Percentiles rank a stretch among this genome's conserved stretches.
These are phyloP conservation scores for Ophiothrix spiculata DNA, from an alignment of 35 echinoderm and acorn worm genomes.

Conservation along the genomic window DNA sequence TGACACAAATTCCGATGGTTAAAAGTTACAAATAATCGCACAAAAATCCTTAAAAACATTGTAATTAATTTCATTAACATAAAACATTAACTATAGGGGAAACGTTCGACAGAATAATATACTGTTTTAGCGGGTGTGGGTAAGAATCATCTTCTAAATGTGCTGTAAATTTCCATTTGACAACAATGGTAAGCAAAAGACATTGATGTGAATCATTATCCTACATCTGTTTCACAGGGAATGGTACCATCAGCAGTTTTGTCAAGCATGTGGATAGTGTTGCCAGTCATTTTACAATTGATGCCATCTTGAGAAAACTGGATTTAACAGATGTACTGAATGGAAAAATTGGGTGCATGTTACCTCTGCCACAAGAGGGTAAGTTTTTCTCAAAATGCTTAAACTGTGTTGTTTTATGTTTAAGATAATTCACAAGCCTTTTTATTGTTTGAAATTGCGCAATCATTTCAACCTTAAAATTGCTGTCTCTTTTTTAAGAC, in stretches of 20 bases:
- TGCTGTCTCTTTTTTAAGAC: neutral
- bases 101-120: neutral
- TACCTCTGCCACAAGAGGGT: neutral
- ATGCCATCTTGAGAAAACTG: neutral
- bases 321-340: neutral
- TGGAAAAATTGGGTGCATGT: neutral
- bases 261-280: neutral
- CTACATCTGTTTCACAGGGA: neutral
- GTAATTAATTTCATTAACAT: too few relatives aligned
- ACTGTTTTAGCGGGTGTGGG: neutral
- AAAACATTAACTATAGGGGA: too few relatives aligned
- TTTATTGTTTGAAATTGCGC: neutral
- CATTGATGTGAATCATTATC: neutral
- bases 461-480: neutral
- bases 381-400: too few relatives aligned
- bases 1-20: too few relatives aligned
- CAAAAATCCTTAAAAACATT: too few relatives aligned
- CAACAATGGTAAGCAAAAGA: too few relatives aligned
- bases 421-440: too few relatives aligned
- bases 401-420: too few relatives aligned
- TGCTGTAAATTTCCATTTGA: too few relatives aligned
- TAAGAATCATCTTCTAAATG: too few relatives aligned
- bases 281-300: too few relatives aligned
- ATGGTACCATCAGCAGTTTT: neutral
- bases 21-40: too few relatives aligned